phyloP scores from a whole-genome alignment of 2,888 invertebrate genomes.

The Cistogaster globosa region DNA sequence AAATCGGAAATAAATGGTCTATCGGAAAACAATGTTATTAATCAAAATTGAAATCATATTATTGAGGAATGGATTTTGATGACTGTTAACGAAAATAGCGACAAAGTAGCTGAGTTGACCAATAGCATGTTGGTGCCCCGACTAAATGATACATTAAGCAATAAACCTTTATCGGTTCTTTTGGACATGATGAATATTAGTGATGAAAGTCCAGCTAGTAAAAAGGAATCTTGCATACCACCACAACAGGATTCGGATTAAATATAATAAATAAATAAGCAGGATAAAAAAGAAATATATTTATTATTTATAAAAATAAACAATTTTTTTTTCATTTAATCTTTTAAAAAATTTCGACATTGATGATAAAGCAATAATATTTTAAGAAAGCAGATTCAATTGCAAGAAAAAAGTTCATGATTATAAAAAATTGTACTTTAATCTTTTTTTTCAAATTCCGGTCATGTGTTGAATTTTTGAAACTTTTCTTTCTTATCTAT shows the following conservation, averaged over 20 bases:
- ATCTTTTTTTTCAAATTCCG: no score
- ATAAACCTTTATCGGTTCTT: conserved; percentile 75
- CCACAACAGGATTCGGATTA: conserved; percentile 39
- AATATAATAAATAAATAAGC: neutral
- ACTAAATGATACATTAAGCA: conserved; percentile 76
- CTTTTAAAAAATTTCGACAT: no score
- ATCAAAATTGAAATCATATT: conserved; percentile 77
- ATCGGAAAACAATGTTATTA: conserved; percentile 75
- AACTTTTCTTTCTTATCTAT: no score
- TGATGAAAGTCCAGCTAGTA: conserved; percentile 26
- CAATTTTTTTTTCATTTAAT: no score
- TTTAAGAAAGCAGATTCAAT: no score
- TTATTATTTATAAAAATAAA: no score
- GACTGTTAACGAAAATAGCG: conserved; percentile 78
- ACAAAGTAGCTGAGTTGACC: conserved; percentile 73
- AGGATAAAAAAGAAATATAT: no score
- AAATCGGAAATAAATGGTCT: conserved; percentile 78
- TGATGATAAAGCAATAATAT: no score
- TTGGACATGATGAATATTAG: conserved; percentile 73
- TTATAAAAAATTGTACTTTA: no score
- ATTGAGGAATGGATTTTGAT: conserved; percentile 78
- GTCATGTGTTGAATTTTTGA: no score
- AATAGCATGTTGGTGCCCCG: conserved; percentile 73
- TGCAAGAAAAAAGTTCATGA: no score
- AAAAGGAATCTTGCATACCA: conserved; percentile 65